Evolutionary conservation across 2,888 invertebrate genomes (phyloP).

Genomic region (Cataglyphis albicans): DNA sequence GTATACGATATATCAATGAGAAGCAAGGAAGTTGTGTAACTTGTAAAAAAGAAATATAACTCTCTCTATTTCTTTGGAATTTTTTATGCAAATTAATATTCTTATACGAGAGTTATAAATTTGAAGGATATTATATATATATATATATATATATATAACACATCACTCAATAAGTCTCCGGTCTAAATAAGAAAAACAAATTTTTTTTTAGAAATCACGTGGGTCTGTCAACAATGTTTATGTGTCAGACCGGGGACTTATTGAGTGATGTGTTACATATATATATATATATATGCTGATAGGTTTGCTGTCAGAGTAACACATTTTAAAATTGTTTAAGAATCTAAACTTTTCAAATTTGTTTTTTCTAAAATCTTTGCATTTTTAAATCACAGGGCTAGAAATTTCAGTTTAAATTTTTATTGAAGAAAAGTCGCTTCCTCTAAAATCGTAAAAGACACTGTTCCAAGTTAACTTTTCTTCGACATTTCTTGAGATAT

Average conservation of each 20-base stretch:
- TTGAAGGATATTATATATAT: neutral
- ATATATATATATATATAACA: too few relatives aligned
- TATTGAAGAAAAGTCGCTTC: neutral
- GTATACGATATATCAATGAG: neutral
- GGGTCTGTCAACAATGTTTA: too few relatives aligned
- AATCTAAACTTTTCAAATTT: neutral
- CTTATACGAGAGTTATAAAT: neutral
- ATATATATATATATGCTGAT: neutral
- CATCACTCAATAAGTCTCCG: too few relatives aligned
- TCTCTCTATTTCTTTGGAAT: neutral
- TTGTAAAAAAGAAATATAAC: neutral
- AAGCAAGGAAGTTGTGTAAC: neutral
- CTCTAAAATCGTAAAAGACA: constrained; percentile 28
- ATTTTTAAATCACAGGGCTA: neutral
- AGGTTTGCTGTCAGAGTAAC: neutral
- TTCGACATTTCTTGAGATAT: neutral
- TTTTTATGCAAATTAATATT: neutral
- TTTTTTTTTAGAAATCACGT: too few relatives aligned
- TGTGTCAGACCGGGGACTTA: too few relatives aligned
- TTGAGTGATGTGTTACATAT: neutral
- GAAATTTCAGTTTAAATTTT: constrained; percentile 21
- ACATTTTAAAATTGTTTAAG: neutral
- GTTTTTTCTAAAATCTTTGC: neutral
- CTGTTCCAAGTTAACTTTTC: constrained; percentile 21
- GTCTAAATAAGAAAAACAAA: too few relatives aligned